Evolutionary conservation across 2,888 invertebrate genomes (phyloP).

Genomic region (Galeruca laticollis): DNA sequence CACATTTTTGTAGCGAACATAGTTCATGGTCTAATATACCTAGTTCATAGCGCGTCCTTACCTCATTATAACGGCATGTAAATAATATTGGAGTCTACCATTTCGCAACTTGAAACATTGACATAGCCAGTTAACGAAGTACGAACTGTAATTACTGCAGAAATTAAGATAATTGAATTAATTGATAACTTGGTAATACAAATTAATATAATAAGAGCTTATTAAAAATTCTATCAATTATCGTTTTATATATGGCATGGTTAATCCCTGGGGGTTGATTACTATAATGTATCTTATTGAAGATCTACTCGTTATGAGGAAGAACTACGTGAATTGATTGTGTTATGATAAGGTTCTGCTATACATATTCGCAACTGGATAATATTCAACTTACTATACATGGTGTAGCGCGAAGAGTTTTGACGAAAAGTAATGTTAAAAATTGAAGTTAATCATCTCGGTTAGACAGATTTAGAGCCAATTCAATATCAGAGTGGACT

Average conservation of each 20-base stretch:
- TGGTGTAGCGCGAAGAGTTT: too few species aligned
- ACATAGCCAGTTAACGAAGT: constrained; percentile 11
- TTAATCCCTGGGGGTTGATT: background rate
- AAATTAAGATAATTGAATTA: constrained; percentile 2
- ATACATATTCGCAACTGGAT: too few species aligned
- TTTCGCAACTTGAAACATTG: constrained; percentile 4
- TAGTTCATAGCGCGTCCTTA: background rate
- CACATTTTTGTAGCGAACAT: background rate
- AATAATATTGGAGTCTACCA: constrained; percentile 1
- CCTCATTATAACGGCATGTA: constrained; percentile 12
- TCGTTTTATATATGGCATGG: background rate
- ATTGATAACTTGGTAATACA: background rate
- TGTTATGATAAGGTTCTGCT: too few species aligned
- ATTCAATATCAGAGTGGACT: too few species aligned
- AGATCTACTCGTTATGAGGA: too few species aligned
- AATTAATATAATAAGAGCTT: background rate
- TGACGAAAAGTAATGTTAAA: too few species aligned
- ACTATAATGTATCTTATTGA: too few species aligned
- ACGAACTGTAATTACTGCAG: constrained; percentile 1
- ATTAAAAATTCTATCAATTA: background rate
- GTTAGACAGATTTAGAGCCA: too few species aligned
- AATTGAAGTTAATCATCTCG: too few species aligned
- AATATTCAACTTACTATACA: too few species aligned
- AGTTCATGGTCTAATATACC: constrained; percentile 3
- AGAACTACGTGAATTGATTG: too few species aligned